phyloP scores from a whole-genome alignment of 2,797 vertebrate genomes.

The Pseudomugil gertrudae region DNA sequence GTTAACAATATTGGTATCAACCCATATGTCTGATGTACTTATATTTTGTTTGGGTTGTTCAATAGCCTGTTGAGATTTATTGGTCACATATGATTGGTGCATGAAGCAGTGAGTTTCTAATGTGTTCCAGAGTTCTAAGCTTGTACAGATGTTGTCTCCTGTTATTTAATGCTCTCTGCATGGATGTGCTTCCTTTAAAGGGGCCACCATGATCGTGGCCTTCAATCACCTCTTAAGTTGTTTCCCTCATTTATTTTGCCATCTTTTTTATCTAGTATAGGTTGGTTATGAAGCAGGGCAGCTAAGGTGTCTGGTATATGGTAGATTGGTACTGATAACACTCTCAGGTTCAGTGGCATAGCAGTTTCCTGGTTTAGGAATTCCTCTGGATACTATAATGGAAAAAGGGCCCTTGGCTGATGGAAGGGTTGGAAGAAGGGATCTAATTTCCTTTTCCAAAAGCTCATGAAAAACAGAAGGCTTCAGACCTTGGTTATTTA shows the following conservation, averaged over 20 bases:
- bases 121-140: constrained; percentile 72
- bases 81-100: constrained; percentile 42
- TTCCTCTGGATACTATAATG: constrained; percentile 64
- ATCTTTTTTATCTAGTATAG: constrained; percentile 17
- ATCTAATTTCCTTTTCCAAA: constrained; percentile 82
- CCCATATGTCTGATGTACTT: constrained; percentile 12
- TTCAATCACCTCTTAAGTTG: constrained; percentile 25
- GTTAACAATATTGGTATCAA: background rate
- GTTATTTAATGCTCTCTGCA: constrained; percentile 75
- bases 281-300: constrained; percentile 41
- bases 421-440: constrained; percentile 55
- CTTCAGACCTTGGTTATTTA: constrained; percentile 73
- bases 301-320: constrained; percentile 47
- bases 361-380: constrained; percentile 57
- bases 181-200: constrained; percentile 67
- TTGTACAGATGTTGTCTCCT: constrained; percentile 74
- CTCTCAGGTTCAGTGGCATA: constrained; percentile 53
- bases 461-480: constrained; percentile 82
- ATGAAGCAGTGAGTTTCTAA: constrained; percentile 50
- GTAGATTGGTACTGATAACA: constrained; percentile 56
- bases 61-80: constrained; percentile 42
- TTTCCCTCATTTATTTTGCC: constrained; percentile 23
- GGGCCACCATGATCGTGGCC: constrained; percentile 65
- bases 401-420: constrained; percentile 70
- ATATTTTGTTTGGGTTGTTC: constrained; percentile 47